Conservation (phyloP, 2,113 vertebrate genomes). For the Thinocorus orbignyianus region DNA sequence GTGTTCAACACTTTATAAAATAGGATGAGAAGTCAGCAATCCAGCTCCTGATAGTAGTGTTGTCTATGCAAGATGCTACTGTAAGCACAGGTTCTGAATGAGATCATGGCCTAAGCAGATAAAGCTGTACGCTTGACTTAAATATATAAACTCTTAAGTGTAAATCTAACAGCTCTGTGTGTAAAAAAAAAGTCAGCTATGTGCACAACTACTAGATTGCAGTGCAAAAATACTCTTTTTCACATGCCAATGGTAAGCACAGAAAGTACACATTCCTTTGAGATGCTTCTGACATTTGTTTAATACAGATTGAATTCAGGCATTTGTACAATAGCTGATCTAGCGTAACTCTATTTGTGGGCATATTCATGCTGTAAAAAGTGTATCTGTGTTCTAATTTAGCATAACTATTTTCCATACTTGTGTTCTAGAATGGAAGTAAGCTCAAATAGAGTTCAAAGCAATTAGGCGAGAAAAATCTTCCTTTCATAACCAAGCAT, state of each 20-base stretch:
- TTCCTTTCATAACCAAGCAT: neutral
- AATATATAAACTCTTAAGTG: neutral
- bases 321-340: neutral
- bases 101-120: neutral
- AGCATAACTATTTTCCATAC: neutral
- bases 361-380: neutral
- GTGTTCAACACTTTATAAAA: constrained; percentile 4
- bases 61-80: neutral
- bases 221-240: neutral
- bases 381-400: neutral
- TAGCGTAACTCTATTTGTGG: neutral
- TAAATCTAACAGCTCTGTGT: neutral
- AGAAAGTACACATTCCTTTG: neutral
- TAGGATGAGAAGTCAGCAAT: neutral
- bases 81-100: neutral
- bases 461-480: neutral
- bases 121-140: neutral
- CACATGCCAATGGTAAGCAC: neutral
- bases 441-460: neutral
- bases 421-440: neutral
- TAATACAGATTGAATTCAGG: neutral
- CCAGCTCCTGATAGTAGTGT: neutral
- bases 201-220: neutral
- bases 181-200: neutral
- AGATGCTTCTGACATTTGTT: fast-evolving